Evolutionary conservation across 2,797 vertebrate species (phyloP).

Genomic region (Halcyon smyrnensis): DNA sequence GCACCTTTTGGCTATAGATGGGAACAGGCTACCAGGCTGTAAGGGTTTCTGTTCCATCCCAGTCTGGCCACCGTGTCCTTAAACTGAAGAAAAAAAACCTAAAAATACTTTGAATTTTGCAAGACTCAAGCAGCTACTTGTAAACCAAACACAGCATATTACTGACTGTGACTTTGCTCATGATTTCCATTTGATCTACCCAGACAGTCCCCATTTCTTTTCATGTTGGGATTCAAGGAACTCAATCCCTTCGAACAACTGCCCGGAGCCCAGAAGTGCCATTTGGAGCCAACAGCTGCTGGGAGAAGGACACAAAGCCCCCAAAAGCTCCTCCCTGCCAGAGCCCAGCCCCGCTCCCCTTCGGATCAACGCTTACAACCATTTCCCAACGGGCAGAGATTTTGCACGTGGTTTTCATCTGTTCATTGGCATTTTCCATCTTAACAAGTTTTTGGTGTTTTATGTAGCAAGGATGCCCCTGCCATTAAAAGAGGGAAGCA

Average conservation of each 20-base stretch:
- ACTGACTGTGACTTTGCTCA: neutral
- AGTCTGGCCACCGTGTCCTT: neutral
- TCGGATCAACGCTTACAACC: neutral
- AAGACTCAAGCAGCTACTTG: neutral
- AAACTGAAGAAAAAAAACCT: neutral
- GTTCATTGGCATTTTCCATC: neutral
- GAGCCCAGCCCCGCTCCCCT: neutral
- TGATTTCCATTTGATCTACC: neutral
- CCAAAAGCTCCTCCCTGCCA: neutral
- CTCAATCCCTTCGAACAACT: slow-evolving; percentile 22
- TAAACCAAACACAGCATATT: neutral
- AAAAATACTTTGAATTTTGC: neutral
- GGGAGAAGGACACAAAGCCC: neutral
- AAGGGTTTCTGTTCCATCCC: neutral
- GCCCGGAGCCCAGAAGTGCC: neutral
- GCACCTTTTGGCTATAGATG: neutral
- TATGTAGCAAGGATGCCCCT: slow-evolving; percentile 14
- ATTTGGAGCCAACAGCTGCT: slow-evolving; percentile 33
- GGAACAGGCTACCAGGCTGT: accelerated
- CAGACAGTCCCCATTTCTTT: neutral
- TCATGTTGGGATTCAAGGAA: neutral
- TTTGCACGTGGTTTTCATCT: neutral
- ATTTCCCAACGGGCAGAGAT: neutral
- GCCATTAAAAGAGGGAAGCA: slow-evolving; percentile 22
- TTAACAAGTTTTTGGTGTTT: slow-evolving; percentile 3